Conservation (phyloP, 2,888 invertebrate species). For the Scotopteryx bipunctaria region DNA sequence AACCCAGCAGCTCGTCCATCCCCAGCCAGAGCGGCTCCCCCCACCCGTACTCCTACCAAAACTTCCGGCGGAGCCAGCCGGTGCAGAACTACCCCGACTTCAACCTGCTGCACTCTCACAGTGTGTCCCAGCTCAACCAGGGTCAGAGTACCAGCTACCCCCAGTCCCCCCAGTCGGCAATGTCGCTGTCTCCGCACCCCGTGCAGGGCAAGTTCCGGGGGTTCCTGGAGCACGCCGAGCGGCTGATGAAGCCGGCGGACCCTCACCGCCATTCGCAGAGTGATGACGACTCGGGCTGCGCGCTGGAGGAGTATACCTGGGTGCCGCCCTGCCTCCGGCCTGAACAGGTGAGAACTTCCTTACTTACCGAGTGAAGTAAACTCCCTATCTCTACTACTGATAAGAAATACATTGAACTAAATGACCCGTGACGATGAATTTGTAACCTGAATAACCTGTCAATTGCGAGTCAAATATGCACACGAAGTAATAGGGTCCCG, state of each 20-base stretch:
- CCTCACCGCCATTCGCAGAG: constrained; percentile 95
- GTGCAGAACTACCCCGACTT: constrained; percentile 58
- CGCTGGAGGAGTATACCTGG: constrained; percentile 99
- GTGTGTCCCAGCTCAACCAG: constrained; percentile 61
- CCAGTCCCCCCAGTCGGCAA: constrained; percentile 71
- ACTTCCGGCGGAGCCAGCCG: constrained; percentile 64
- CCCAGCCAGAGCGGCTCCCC: constrained; percentile 72
- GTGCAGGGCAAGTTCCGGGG: constrained; percentile 77
- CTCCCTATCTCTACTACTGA: no score
- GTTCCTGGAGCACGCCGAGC: constrained; percentile 78
- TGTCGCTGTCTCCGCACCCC: constrained; percentile 76
- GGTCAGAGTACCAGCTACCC: constrained; percentile 52
- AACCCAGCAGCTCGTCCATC: constrained; percentile 68
- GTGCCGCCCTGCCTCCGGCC: constrained; percentile 97
- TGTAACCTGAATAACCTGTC: no score
- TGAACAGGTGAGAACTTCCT: constrained; percentile 90
- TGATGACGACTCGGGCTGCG: constrained; percentile 99
- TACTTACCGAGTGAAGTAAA: not conserved
- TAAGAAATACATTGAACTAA: no score
- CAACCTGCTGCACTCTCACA: constrained; percentile 61
- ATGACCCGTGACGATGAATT: no score
- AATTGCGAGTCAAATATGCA: no score
- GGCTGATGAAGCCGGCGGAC: constrained; percentile 86
- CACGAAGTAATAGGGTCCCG: no score
- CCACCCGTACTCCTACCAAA: constrained; percentile 72